A percentile compares a stretch with the other conserved stretches of the same genome.
Conservation (phyloP, 2,113 vertebrate genomes). For the Pampusana beccarii region DNA sequence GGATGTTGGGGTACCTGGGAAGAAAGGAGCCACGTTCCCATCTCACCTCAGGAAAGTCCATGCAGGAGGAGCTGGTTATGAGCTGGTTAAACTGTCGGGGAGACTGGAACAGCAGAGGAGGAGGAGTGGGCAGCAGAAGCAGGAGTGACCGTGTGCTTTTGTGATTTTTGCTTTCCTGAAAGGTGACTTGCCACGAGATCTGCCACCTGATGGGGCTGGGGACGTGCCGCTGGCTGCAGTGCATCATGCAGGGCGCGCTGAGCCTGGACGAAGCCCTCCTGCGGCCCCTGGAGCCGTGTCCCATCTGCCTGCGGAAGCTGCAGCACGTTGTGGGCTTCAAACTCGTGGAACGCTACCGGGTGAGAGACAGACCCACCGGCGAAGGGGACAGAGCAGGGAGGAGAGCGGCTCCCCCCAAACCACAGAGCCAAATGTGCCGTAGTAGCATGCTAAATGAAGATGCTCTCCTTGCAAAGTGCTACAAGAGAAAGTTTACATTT, state of each 20-base stretch:
- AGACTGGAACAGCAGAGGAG: neutral
- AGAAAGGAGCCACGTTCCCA: neutral
- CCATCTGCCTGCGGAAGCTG: constrained; percentile 78
- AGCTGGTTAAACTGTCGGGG: rapidly evolving
- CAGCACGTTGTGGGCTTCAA: constrained; percentile 76
- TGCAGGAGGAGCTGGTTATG: neutral
- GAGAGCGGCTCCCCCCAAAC: neutral
- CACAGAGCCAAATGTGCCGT: too few species aligned
- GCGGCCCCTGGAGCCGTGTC: constrained; percentile 76
- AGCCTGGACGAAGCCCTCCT: constrained; percentile 73
- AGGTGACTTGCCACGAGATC: constrained; percentile 75
- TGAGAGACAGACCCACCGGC: neutral
- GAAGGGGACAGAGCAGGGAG: neutral
- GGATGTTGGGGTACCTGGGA: neutral
- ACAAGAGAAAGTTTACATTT: too few species aligned
- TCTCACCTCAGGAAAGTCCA: neutral
- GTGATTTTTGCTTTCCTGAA: neutral
- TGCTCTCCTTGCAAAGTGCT: too few species aligned
- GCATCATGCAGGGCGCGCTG: constrained; percentile 76
- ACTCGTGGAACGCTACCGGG: constrained; percentile 77
- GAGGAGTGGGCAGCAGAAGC: neutral
- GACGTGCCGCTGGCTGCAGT: constrained; percentile 78
- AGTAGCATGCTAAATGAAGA: too few species aligned
- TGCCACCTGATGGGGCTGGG: constrained; percentile 79
- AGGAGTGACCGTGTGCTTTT: rapidly evolving